Conservation (phyloP, 1,140 invertebrate genomes). For the Diachasmimorpha longicaudata region DNA sequence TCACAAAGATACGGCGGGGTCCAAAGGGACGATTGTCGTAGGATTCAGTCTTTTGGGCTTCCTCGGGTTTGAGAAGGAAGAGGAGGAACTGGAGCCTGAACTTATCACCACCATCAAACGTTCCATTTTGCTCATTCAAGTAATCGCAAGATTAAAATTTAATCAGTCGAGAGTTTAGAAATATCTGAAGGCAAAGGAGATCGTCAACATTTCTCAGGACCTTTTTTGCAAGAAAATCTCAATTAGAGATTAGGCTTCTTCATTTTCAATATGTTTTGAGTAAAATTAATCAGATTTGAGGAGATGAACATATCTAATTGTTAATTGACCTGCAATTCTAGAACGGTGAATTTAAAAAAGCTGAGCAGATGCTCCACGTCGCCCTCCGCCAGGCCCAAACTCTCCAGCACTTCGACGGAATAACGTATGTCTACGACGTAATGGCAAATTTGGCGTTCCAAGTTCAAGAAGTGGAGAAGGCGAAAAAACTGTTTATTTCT, state of each 20-base stretch:
- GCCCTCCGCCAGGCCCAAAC: slow-evolving; percentile 84
- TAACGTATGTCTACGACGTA: slow-evolving; percentile 88
- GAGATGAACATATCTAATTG: too few species aligned
- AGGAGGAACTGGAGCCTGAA: slow-evolving; percentile 70
- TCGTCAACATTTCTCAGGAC: not conserved
- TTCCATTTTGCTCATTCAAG: slow-evolving; percentile 71
- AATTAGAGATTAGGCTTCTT: too few species aligned
- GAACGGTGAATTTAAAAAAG: slow-evolving; percentile 77
- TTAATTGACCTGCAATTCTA: slow-evolving; percentile 52
- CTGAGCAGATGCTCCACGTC: slow-evolving; percentile 83
- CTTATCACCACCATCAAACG: slow-evolving; percentile 77
- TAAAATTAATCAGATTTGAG: too few species aligned
- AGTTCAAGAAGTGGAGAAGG: slow-evolving; percentile 77
- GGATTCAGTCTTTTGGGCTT: slow-evolving; percentile 48
- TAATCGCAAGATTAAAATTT: slow-evolving; percentile 24
- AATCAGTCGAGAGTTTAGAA: too few species aligned
- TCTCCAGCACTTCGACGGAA: slow-evolving; percentile 73
- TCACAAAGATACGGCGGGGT: not conserved
- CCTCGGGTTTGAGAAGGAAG: slow-evolving; percentile 50
- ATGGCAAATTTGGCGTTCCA: slow-evolving; percentile 90
- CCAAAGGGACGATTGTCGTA: not conserved
- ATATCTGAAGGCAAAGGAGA: too few species aligned
- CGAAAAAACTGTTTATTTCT: slow-evolving; percentile 81
- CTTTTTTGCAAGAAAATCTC: too few species aligned
- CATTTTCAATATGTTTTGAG: not conserved